Percentiles rank a stretch among this genome's conserved stretches.
phyloP scores from a whole-genome alignment of 2,888 invertebrate species.

The Rhodophaea formosa region DNA sequence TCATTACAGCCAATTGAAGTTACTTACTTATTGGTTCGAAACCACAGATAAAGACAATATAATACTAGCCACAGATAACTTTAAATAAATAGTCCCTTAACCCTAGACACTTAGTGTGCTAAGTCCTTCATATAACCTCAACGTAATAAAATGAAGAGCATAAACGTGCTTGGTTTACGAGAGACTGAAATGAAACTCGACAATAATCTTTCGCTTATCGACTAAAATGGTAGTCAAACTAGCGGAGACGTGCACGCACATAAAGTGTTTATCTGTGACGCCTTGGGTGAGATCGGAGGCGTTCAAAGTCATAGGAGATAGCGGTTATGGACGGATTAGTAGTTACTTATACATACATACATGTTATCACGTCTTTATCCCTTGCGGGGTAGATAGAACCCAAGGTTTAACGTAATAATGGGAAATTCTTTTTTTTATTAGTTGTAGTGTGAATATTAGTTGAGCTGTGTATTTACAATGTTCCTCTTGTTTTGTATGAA shows the following conservation, averaged over 20 bases:
- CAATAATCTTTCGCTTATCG: conserved; percentile 41
- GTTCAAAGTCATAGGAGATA: conserved; percentile 29
- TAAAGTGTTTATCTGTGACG: conserved; percentile 69
- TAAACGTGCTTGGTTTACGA: conserved; percentile 32
- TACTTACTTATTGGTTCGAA: too few relatives aligned
- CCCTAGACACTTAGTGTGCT: not conserved
- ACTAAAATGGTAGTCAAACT: conserved; percentile 54
- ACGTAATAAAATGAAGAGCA: conserved; percentile 13
- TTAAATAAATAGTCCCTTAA: not conserved
- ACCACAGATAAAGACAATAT: too few relatives aligned
- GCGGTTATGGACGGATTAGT: conserved; percentile 21
- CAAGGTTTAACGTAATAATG: too few relatives aligned
- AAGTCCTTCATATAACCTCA: not conserved
- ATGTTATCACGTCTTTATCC: too few relatives aligned
- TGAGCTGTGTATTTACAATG: too few relatives aligned
- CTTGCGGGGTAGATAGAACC: too few relatives aligned
- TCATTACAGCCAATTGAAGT: too few relatives aligned
- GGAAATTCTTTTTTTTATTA: too few relatives aligned
- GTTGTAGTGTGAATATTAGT: too few relatives aligned
- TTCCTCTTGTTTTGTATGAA: too few relatives aligned
- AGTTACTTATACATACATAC: too few relatives aligned
- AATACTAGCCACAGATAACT: too few relatives aligned
- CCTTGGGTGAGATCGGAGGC: conserved; percentile 45
- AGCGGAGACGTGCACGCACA: conserved; percentile 59
- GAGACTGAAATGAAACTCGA: conserved; percentile 24